Evolutionary conservation across 2,113 vertebrate genomes (phyloP), one percentile per base, ranked within the genome.

Genomic region (Myotis lucifugus): DNA sequence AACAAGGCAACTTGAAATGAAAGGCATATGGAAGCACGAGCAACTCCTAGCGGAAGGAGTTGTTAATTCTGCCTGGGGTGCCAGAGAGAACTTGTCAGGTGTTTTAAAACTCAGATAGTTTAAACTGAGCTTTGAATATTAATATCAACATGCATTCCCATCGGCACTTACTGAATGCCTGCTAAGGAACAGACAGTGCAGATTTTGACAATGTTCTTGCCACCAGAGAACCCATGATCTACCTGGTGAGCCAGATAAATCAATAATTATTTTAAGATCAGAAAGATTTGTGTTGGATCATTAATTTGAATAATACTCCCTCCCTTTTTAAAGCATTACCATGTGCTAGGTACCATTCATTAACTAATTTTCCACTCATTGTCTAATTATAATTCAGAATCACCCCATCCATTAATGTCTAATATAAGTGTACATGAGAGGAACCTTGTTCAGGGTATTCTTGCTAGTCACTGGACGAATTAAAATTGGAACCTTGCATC

Each of bases 101-200:
- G 74, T 67, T 64, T 67, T 73, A 61, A 96, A 67, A 59, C 83
- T 94, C 67, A 32, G 78, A n/a, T 37, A 82, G 50, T 84, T 96
- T 83, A 82, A 81, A 81, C 15, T 32, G 74, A 78, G 21, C 69
- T 93, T 94, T 95, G 61, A 61, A 56, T 86, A 77, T 78, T 82
- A 56, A 91, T 61, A 50, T 42, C 8, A 73, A 56, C 56, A 52
- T 69, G 25, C 40, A 82, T 78, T 93, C 79, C 37, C n/a, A 56
- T 34, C n/a, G 18, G 17, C 32, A 69, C 83, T 82, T 83, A 81
- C 64, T 37, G 19, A 83, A 61, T 78, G n/a, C 32, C 89, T 78
- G 34, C 14, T 85, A 59, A 92, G 27, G 40, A 40, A 37, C 69
- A 93, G 70, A 50, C 46, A 72, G 56, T 64, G 18, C 15, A n/a